Percentiles rank a stretch among this genome's conserved stretches.
Evolutionary conservation across 2,888 invertebrate species (phyloP).

Genomic region (Crematogaster levior): DNA sequence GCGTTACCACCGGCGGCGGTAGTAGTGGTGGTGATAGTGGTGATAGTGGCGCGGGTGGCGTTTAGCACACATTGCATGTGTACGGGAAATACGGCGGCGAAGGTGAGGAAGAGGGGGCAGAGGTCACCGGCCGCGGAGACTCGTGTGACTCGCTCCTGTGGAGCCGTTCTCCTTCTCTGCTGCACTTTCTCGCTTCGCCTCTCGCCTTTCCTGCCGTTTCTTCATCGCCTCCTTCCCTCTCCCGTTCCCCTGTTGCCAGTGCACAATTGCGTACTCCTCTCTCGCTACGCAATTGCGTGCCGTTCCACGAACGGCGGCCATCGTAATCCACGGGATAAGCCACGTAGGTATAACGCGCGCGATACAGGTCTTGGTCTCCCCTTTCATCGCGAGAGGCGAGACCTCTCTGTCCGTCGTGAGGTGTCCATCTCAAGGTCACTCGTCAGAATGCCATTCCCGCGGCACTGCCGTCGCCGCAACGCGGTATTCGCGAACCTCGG

Average conservation of each 20-base stretch:
- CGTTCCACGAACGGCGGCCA: conserved; percentile 34
- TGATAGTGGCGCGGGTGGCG: conserved; percentile 51
- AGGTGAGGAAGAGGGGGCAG: conserved; percentile 74
- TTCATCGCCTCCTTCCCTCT: conserved; percentile 61
- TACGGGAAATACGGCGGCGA: conserved; percentile 40
- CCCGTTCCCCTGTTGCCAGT: conserved; percentile 8
- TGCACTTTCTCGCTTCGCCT: conserved; percentile 43
- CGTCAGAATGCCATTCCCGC: conserved; percentile 61
- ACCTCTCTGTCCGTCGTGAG: conserved; percentile 56
- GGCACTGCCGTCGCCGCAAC: conserved; percentile 32
- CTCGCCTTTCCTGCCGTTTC: conserved; percentile 39
- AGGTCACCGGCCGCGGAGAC: conserved; percentile 81
- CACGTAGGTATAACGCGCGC: conserved; percentile 15
- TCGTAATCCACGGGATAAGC: conserved; percentile 53
- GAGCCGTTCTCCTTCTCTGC: conserved; percentile 67
- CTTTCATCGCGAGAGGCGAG: conserved; percentile 38
- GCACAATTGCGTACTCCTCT: conserved; percentile 35
- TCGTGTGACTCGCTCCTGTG: conserved; percentile 77
- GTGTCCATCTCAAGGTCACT: conserved; percentile 68
- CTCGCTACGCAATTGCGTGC: conserved; percentile 62
- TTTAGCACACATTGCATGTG: conserved; percentile 49
- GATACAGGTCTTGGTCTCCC: conserved; percentile 50
- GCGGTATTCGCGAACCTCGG: conserved; percentile 48
- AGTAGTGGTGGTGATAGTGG: conserved; percentile 5
- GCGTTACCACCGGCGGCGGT: conserved; percentile 17